These are phyloP conservation scores for Stenodema calcarata DNA, from an alignment of 2,888 invertebrate genomes.

Conservation along the genomic window DNA sequence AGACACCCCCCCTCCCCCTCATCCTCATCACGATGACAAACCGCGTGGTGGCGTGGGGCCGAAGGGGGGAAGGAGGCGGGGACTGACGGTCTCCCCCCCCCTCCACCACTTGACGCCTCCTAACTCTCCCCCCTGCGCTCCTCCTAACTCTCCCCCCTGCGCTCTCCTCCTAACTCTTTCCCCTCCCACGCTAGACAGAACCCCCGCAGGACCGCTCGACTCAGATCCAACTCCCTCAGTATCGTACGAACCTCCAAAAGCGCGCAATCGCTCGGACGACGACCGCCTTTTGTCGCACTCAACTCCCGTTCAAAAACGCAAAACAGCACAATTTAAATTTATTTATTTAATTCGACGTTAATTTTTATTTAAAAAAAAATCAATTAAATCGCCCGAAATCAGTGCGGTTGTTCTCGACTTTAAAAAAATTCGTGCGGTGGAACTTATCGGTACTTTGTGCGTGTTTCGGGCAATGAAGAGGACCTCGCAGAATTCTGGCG, in stretches of 20 bases:
- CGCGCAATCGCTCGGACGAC: background rate
- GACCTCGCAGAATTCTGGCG: constrained; percentile 11
- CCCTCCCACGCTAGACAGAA: background rate
- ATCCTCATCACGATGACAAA: too few species aligned
- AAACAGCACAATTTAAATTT: background rate
- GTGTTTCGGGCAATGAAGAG: constrained; percentile 15
- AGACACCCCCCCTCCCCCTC: too few species aligned
- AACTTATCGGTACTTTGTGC: background rate
- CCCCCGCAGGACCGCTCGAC: background rate
- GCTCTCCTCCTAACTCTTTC: background rate
- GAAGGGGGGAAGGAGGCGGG: background rate
- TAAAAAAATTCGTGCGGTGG: background rate
- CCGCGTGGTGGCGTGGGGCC: background rate
- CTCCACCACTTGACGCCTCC: background rate
- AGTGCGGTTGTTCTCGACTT: too few species aligned
- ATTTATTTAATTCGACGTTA: too few species aligned
- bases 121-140: too few species aligned
- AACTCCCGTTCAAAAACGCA: background rate
- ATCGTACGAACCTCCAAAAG: background rate
- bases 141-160: too few species aligned
- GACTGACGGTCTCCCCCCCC: background rate
- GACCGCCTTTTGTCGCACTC: background rate
- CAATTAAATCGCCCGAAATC: too few species aligned
- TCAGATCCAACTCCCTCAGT: background rate
- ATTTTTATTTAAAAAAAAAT: too few species aligned